Evolutionary conservation across 2,113 vertebrate genomes (phyloP), one percentile per base, ranked within the genome.

Genomic region (Coptodon rendalli): DNA sequence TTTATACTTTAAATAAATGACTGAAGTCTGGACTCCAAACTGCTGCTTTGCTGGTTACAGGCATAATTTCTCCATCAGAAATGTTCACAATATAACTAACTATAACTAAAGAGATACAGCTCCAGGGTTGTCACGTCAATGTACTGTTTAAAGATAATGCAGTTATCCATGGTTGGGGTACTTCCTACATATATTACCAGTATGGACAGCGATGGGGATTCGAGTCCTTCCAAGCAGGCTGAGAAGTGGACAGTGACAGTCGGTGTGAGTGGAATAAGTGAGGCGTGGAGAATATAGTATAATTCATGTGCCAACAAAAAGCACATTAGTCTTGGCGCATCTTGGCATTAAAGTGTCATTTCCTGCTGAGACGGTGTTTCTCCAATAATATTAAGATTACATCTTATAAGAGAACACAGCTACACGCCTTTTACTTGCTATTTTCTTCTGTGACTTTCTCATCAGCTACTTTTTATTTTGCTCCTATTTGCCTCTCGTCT

Each of bases 341-440:
- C 19, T 24, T 71, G 68, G 82, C 68, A 85, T 82, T 80, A 24
- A 66, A 82, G 82, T 82, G 43, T 45, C 27, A 63, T 48, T 80
- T 89, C 68, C 87, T 89, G 85, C 71, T 85, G 79, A 85, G 57
- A 73, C 59, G n/a, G 79, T 80, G 57, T 89, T 89, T 71, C 81
- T 82, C 29, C 29, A 83, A 43, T 79, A 79, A 82, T 29, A 87
- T 86, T 71, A 61, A 80, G 59, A 73, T 82, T 82, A 52, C 31
- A 84, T 73, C 57, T 54, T 40, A 73, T 71, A 57, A 87, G 61
- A 31, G n/a, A 82, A 68, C 5, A 11, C 66, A 29, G 24, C 3
- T 12, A 31, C 81, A 63, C 43, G 29, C 43, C 61, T 81, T 81
- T 80, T 71, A 84, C 6, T 63, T 59, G 34, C 12, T 83, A 2